Percentiles rank a stretch among this genome's conserved stretches.
These are phyloP conservation scores for Acropora yongei DNA, from an alignment of 64 coral and sea anemone species.

Conservation along the genomic window DNA sequence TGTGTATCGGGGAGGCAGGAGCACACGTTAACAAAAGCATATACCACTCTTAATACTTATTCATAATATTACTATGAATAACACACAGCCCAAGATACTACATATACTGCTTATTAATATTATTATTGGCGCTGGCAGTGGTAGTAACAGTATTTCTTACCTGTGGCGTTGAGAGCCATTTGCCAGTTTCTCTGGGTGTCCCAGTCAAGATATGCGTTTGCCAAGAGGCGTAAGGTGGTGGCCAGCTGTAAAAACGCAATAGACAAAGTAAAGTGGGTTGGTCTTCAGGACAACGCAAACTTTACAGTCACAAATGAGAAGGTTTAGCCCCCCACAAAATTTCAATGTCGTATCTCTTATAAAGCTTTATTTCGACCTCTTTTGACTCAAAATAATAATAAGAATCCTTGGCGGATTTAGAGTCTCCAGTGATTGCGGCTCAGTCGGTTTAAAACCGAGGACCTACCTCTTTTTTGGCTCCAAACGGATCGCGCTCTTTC, in stretches of 20 bases:
- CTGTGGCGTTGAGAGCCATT: conserved; percentile 89
- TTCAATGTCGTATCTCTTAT: too few species aligned
- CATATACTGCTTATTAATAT: background rate
- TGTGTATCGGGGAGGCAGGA: too few species aligned
- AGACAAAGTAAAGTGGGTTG: too few species aligned
- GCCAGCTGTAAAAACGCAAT: conserved; percentile 29
- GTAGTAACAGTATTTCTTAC: conserved; percentile 31
- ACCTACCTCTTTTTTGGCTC: conserved; percentile 76
- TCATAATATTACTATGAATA: too few species aligned
- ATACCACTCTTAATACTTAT: too few species aligned
- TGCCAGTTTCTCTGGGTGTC: conserved; percentile 81
- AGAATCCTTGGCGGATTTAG: too few species aligned
- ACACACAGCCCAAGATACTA: too few species aligned
- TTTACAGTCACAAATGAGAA: background rate
- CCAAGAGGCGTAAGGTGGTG: conserved; percentile 87
- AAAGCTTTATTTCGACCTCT: too few species aligned
- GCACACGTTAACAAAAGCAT: too few species aligned
- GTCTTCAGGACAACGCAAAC: background rate
- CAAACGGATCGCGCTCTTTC: conserved; percentile 76
- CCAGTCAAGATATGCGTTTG: conserved; percentile 96
- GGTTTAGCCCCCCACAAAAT: too few species aligned
- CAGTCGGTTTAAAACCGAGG: background rate
- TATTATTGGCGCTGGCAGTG: background rate
- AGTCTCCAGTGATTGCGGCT: too few species aligned
- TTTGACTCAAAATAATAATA: too few species aligned